Base-by-base conservation (phyloP, 2,797 vertebrate species). In the Pachyuromys duprasi region DNA sequence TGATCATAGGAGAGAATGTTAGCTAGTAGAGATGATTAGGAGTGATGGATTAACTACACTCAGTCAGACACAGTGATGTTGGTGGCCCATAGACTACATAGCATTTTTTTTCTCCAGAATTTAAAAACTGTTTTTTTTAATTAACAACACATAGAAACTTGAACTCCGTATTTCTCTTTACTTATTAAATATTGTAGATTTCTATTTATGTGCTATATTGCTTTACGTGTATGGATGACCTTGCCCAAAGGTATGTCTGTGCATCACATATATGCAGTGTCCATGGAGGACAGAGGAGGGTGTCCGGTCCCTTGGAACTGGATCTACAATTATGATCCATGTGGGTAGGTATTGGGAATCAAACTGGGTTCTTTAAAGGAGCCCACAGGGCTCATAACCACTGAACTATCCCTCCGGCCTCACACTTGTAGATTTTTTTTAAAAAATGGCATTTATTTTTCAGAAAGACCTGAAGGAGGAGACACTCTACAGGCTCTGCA, bases 101-200 rank as follows among this genome's bases (percentile, higher is more conserved):
- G 18, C 49, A 76, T 62, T 74, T 63, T 31, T 69, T 70, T 70
- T 49, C 20, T 86, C 83, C 0, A 72, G 17, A 15, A 60, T 94
- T 96, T 75, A 65, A 90, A 95, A 96, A 86, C 42, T 69, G 8
- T 3, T 87, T 87, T 26, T 94, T 84, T 84, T n/a, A n/a, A 49
- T 49, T 9, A 82, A 86, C 15, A 95, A 83, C 79, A 42, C 70
- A 69, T 65, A 86, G 79, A 42, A 72, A 15, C 53, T 82, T 90
- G 14, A 95, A 76, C 5, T 55, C 57, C 12, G 36, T 53, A 31
- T 93, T 55, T 74, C 24, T 45, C 87, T 65, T 78, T 72, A 70
- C 13, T 84, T 90, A 80, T 55, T 95, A 14, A 84, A 49, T 39
- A 15, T 67, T 83, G 8, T 7, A 92, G 36, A 84, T 57, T n/a